These are phyloP conservation scores for Ochropleura plecta DNA, from an alignment of 2,888 invertebrate genomes.

Conservation along the genomic window DNA sequence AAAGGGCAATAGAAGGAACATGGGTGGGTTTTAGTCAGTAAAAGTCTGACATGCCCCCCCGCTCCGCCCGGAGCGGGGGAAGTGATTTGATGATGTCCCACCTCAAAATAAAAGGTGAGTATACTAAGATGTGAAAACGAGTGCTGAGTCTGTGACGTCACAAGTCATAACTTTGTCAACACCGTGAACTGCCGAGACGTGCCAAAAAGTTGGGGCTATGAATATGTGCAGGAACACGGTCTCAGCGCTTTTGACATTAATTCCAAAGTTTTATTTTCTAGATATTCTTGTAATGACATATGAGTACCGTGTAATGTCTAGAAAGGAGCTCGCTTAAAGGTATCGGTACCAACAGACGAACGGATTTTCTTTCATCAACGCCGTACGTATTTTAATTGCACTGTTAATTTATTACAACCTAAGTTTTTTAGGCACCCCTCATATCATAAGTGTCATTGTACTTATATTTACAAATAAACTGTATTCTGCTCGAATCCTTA, in stretches of 20 bases:
- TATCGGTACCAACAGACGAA: neutral
- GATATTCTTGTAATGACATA: neutral
- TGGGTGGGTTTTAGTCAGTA: too few relatives aligned
- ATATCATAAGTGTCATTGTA: neutral
- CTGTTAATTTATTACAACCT: neutral
- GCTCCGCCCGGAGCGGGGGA: too few relatives aligned
- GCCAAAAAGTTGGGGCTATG: neutral
- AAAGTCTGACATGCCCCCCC: too few relatives aligned
- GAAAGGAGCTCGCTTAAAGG: neutral
- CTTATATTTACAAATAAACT: neutral
- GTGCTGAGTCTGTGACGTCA: conserved; percentile 32
- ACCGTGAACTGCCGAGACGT: conserved; percentile 1
- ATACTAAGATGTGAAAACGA: conserved; percentile 25
- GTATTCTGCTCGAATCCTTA: neutral
- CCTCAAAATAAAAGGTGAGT: too few relatives aligned
- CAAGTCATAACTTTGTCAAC: conserved; percentile 39
- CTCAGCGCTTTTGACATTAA: neutral
- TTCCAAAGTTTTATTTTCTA: neutral
- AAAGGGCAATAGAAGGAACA: too few relatives aligned
- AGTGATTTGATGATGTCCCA: too few relatives aligned
- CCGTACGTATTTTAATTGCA: neutral
- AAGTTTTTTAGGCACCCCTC: neutral
- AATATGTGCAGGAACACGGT: conserved; percentile 3
- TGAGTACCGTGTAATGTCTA: neutral
- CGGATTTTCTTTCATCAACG: neutral